Evolutionary conservation across 2,888 invertebrate species (phyloP).

Genomic region (Seladonia tumulorum): DNA sequence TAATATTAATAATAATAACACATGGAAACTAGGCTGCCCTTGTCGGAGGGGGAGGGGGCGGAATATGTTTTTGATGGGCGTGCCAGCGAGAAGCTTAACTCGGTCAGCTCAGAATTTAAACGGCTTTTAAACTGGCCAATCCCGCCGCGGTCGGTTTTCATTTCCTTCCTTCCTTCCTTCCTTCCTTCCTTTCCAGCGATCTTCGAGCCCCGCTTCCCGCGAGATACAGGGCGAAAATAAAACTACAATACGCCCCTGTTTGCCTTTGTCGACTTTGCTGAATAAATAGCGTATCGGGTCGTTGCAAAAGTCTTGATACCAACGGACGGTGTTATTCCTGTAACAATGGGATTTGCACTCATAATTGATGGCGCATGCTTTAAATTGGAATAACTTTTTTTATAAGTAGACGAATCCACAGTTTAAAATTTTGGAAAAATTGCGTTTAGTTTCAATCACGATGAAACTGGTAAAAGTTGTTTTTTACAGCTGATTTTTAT

Average conservation of each 20-base stretch:
- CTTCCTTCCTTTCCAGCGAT: neutral
- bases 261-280: neutral
- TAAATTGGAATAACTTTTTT: no score
- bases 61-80: slow-evolving; percentile 17
- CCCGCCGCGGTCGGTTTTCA: neutral
- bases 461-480: no score
- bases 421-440: no score
- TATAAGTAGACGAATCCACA: no score
- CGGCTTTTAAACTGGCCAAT: neutral
- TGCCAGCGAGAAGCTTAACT: slow-evolving; percentile 16
- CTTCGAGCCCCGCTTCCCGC: neutral
- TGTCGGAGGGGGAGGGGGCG: neutral
- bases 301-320: neutral
- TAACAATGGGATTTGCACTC: no score
- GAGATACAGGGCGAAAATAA: neutral
- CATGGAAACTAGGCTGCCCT: slow-evolving; percentile 22
- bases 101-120: neutral
- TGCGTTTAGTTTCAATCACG: no score
- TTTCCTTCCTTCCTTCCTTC: neutral
- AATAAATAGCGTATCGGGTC: neutral
- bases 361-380: no score
- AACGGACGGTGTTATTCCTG: no score
- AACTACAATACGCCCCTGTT: neutral
- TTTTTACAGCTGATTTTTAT: no score
- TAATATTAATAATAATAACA: slow-evolving; percentile 59